Evolutionary conservation across 2,888 invertebrate genomes (phyloP), one percentile per base, ranked within the genome.

Genomic region (Drosophila gaucha): DNA sequence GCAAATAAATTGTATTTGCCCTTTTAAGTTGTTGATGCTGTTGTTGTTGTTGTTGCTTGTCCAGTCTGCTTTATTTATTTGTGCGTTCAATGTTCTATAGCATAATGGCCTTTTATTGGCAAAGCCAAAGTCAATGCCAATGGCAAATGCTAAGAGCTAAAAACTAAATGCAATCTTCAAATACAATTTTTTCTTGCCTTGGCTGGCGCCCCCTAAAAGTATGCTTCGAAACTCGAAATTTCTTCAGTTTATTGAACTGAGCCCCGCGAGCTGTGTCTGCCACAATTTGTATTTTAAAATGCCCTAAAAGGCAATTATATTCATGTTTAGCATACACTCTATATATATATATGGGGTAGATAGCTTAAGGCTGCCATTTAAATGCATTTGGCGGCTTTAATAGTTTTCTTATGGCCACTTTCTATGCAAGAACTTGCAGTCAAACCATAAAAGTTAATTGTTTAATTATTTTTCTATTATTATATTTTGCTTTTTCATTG

Each of bases 191-290:
- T 36, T 56, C 5, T 46, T 14, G 31, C n/a, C 46, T 57, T 49
- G 35, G 31, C 6, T 46, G 50, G 72, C 74, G 72, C 84, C 77
- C 77, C 58, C 14, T 44, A 80, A 44, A 84, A 82, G 75, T 78
- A 84, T 82, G 80, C 77, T 65, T 43, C 50, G 52, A 33, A 64
- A 62, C 41, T 4, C 38, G n/a, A 41, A 16, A n/a, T n/a, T n/a
- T n/a, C n/a, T n/a, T n/a, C 62, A 83, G 82, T 83, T 86, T 84
- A 84, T 86, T 83, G 82, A 83, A 83, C 82, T 68, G 67, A n/a
- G 41, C 35, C 44, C 58, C 44, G 49, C 43, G 39, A 41, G 59
- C 44, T 46, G 8, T 49, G 49, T 49, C 51, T 22, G 47, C 62
- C 47, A 50, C 52, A 68, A 56, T 68, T 59, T 38, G 18, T 50